Base-by-base conservation (phyloP, 2,888 invertebrate species). In the Orchestes rusci region DNA sequence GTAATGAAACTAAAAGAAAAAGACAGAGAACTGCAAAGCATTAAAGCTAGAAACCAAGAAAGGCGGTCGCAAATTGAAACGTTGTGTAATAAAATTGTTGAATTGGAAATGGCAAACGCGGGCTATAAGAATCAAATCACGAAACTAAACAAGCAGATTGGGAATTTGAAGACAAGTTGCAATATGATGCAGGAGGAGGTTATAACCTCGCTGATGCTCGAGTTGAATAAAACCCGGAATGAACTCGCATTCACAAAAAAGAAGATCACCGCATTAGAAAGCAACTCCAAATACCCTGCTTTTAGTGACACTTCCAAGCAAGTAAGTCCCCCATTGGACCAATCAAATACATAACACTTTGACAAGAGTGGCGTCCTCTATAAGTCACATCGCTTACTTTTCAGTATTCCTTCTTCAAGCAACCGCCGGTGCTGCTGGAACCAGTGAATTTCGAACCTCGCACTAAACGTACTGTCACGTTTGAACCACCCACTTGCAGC, bases 141-240 rank as follows among this genome's bases (percentile, higher is more conserved):
- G 39, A 73, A 74, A 2, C 61, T 81, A 35, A 77, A 73, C 57
- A 73, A 74, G 50, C 80, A 77, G 63, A 62, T 71, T 29, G 65
- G 65, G 38, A 75, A 67, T 62, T 71, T 70, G 46, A 79, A 69
- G 59, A 56, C 64, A 39, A 72, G 74, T 40, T 60, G 64, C 0
- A 62, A 70, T n/a, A 65, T 59, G 29, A 56, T 79, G 3, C 71
- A 71, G 46, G 72, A 72, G 3, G 79, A 83, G 57, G 73, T 77
- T 39, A 69, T 70, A 16, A 58, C 52, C 0, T 58, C 82, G 0
- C 37, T 70, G 3, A 64, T 70, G 8, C 65, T 63, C 42, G 60
- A 63, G 3, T 56, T 71, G 10, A 70, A 67, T 55, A 55, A 65
- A 3, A 59, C 66, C 2, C 70, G 73, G 55, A 65, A 61, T 49